These are phyloP conservation scores for Caenorhabditis japonica DNA, from an alignment of 2,888 invertebrate genomes.

Conservation along the genomic window DNA sequence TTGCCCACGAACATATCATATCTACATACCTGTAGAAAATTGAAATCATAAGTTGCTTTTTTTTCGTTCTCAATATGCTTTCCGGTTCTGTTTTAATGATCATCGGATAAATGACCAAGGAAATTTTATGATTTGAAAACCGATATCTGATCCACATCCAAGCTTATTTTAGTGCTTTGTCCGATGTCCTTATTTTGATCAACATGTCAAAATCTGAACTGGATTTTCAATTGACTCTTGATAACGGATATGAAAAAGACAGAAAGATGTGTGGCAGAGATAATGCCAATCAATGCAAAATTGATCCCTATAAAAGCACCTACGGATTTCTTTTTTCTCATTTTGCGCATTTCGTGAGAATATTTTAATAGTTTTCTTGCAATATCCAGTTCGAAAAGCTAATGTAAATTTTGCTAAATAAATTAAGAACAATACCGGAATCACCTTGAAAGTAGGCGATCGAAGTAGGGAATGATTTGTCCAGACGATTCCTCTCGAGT, in stretches of 20 bases:
- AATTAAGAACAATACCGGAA: too few species aligned
- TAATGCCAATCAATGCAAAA: constrained; percentile 34
- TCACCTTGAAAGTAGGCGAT: constrained; percentile 9
- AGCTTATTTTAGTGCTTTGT: constrained; percentile 8
- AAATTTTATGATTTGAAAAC: constrained; percentile 8
- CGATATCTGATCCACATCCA: constrained; percentile 5
- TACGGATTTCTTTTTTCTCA: constrained; percentile 13
- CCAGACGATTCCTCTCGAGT: constrained; percentile 18
- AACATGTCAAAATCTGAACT: constrained; percentile 40
- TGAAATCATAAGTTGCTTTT: neutral
- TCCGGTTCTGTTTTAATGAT: neutral
- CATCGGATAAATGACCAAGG: constrained; percentile 7
- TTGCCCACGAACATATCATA: too few species aligned
- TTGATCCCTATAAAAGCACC: constrained; percentile 31
- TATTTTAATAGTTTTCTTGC: constrained; percentile 4
- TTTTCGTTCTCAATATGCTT: neutral
- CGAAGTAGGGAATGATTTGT: constrained; percentile 7
- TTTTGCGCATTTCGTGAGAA: constrained; percentile 6
- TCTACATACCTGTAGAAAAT: too few species aligned
- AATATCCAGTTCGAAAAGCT: neutral
- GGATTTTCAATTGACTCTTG: constrained; percentile 43
- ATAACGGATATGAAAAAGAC: constrained; percentile 23
- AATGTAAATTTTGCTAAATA: too few species aligned
- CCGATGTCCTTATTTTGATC: constrained; percentile 33
- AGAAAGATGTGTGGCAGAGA: constrained; percentile 30